These are phyloP conservation scores for Tuberolachnus salignus DNA, from an alignment of 2,888 invertebrate species.

Conservation along the genomic window DNA sequence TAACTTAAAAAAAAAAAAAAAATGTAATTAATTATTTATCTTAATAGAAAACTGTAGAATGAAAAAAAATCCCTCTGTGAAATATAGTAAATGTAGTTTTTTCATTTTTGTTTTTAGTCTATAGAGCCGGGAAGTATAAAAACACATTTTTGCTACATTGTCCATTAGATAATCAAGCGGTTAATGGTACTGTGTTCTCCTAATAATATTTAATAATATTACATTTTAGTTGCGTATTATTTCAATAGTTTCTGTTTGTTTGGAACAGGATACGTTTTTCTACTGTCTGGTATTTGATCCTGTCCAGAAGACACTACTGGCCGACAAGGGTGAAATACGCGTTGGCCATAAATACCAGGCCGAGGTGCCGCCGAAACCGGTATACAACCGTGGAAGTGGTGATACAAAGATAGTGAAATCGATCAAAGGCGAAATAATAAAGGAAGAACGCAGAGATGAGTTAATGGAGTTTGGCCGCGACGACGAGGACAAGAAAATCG, in stretches of 20 bases:
- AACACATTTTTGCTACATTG: no score
- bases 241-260: background rate
- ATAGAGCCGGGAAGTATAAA: no score
- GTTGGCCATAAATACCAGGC: slow-evolving; percentile 96
- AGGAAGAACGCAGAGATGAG: slow-evolving; percentile 20
- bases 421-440: slow-evolving; percentile 22
- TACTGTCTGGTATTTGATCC: slow-evolving; percentile 99
- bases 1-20: no score
- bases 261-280: slow-evolving; percentile 92
- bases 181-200: no score
- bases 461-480: background rate
- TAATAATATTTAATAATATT: background rate
- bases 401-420: background rate
- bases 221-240: no score
- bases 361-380: slow-evolving; percentile 74
- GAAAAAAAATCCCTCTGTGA: no score
- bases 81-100: no score
- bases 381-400: slow-evolving; percentile 74
- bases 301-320: slow-evolving; percentile 95
- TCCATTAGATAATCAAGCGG: no score
- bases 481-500: background rate
- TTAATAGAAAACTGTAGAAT: no score
- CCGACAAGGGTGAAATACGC: slow-evolving; percentile 89
- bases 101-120: no score
- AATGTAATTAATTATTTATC: no score